Conservation (phyloP, 1,140 invertebrate species). For the Tetramorium parvispinum region DNA sequence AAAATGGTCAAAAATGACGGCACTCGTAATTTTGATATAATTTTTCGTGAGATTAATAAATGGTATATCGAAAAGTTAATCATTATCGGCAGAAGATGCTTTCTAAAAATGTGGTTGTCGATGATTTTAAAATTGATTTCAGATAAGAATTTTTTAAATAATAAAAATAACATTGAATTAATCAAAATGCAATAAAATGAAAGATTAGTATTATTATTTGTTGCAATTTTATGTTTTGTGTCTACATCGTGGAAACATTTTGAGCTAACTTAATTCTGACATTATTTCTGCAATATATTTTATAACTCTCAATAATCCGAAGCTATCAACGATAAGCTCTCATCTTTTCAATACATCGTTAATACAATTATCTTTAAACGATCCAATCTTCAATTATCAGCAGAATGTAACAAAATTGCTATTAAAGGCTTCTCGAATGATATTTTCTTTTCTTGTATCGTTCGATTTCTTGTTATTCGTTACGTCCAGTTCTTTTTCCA, state of each 20-base stretch:
- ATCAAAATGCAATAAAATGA: no score
- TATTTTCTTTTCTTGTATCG: background rate
- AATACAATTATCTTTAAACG: slow-evolving; percentile 30
- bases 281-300: background rate
- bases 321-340: background rate
- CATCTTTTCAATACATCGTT: background rate
- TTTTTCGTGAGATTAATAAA: background rate
- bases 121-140: no score
- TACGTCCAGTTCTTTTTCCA: background rate
- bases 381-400: slow-evolving; percentile 13
- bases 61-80: background rate
- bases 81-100: background rate
- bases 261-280: background rate
- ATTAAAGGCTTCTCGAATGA: slow-evolving; percentile 1
- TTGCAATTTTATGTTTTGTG: background rate
- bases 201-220: background rate
- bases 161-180: no score
- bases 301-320: background rate
- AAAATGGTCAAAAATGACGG: background rate
- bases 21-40: background rate
- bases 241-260: background rate
- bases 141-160: no score
- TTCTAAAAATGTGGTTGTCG: background rate
- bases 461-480: background rate
- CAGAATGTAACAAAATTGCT: background rate